Evolutionary conservation across 2,888 invertebrate species (phyloP).

Genomic region (Drosophila longiperda): DNA sequence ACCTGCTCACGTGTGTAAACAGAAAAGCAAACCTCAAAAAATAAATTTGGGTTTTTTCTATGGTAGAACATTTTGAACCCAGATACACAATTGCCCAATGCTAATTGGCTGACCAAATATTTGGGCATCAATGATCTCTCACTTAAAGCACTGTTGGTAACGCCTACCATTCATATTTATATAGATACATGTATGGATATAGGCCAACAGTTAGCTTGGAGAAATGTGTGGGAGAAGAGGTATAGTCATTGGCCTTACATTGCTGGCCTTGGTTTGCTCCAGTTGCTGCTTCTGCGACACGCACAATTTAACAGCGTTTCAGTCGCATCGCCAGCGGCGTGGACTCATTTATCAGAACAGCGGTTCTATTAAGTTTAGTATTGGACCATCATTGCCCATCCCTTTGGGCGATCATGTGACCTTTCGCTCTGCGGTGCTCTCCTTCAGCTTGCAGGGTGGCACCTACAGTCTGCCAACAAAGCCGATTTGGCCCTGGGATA

Average conservation of each 20-base stretch:
- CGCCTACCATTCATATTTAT: not conserved
- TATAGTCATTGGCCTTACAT: constrained; percentile 15
- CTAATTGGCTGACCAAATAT: constrained; percentile 72
- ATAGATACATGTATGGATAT: constrained; percentile 3
- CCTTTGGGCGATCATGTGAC: constrained; percentile 75
- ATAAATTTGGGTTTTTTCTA: constrained; percentile 18
- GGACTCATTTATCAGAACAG: constrained; percentile 68
- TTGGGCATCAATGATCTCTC: constrained; percentile 60
- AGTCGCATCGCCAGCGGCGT: constrained; percentile 65
- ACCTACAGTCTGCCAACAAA: constrained; percentile 74
- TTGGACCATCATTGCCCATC: constrained; percentile 77
- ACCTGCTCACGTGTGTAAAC: constrained; percentile 1
- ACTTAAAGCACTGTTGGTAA: constrained; percentile 32
- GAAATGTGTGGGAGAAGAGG: constrained; percentile 35
- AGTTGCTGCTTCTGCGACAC: not conserved
- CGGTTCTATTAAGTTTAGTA: constrained; percentile 63
- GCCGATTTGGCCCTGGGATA: constrained; percentile 82
- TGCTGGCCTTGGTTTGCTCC: constrained; percentile 11
- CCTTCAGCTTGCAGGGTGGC: constrained; percentile 78
- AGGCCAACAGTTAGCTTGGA: constrained; percentile 42
- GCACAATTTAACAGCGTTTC: constrained; percentile 63
- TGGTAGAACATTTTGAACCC: not conserved
- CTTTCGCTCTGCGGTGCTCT: constrained; percentile 80
- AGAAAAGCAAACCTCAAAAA: constrained; percentile 12
- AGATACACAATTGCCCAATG: constrained; percentile 46